Evolutionary conservation across 2,113 vertebrate genomes (phyloP).

Genomic region (Alethe castanea): DNA sequence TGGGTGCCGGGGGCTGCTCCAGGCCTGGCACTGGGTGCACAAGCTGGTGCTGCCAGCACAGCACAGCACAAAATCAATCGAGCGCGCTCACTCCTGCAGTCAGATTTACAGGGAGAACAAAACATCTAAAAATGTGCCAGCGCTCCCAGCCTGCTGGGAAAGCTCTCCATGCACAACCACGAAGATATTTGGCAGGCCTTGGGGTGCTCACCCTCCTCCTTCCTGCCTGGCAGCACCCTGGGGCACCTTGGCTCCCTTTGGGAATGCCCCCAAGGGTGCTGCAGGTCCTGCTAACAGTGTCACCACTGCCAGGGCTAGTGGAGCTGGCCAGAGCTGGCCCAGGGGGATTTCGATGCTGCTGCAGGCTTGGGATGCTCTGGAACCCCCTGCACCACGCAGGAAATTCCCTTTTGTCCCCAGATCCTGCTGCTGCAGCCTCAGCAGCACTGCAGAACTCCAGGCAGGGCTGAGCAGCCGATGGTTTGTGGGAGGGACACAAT

Average conservation of each 20-base stretch:
- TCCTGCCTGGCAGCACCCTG: neutral
- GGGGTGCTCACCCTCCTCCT: neutral
- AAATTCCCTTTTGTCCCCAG: neutral
- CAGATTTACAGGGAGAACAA: neutral
- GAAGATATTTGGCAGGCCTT: rapidly evolving
- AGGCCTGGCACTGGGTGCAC: rapidly evolving
- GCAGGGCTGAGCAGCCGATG: neutral
- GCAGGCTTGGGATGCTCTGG: neutral
- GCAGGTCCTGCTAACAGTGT: neutral
- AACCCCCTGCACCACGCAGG: rapidly evolving
- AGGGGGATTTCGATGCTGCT: neutral
- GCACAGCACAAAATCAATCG: neutral
- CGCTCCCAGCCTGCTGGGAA: neutral
- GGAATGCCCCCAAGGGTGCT: neutral
- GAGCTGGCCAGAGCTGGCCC: rapidly evolving
- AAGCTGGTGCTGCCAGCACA: neutral
- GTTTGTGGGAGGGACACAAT: neutral
- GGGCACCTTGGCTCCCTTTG: neutral
- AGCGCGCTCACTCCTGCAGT: rapidly evolving
- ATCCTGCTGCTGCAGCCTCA: neutral
- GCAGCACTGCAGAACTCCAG: rapidly evolving
- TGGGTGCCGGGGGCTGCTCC: rapidly evolving
- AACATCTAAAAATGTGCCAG: conserved; percentile 10
- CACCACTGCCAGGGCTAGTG: neutral
- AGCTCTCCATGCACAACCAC: neutral